Evolutionary conservation across 2,797 vertebrate species (phyloP).

Genomic region (Helostoma temminkii): DNA sequence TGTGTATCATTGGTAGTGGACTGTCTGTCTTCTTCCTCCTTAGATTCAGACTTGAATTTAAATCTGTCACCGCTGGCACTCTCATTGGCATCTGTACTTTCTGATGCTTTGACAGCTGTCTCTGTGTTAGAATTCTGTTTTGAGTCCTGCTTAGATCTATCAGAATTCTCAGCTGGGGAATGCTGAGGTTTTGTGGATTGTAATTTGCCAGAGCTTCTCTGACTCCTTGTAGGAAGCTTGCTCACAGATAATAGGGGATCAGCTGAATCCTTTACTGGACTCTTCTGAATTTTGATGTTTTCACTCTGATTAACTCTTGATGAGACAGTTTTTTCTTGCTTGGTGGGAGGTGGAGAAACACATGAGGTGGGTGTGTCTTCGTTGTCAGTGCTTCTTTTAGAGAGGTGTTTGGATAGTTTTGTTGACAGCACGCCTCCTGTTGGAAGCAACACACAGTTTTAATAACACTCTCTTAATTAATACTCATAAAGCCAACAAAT

Average conservation of each 20-base stretch:
- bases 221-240: constrained; percentile 70
- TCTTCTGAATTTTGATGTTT: constrained; percentile 59
- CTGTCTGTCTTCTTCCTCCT: constrained; percentile 28
- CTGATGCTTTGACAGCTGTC: background rate
- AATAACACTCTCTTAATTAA: no score
- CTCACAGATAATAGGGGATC: constrained; percentile 49
- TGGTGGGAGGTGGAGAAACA: constrained; percentile 55
- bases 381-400: constrained; percentile 58
- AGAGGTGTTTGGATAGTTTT: constrained; percentile 49
- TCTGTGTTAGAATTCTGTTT: constrained; percentile 21
- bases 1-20: constrained; percentile 25
- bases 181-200: constrained; percentile 51
- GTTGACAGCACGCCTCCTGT: constrained; percentile 65
- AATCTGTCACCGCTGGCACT: background rate
- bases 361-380: constrained; percentile 56
- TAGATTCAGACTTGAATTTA: constrained; percentile 9
- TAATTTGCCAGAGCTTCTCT: constrained; percentile 60
- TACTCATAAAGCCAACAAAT: no score
- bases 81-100: constrained; percentile 9
- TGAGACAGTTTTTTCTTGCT: constrained; percentile 61
- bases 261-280: constrained; percentile 53
- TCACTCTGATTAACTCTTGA: constrained; percentile 59
- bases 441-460: constrained; percentile 46
- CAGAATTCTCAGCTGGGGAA: constrained; percentile 27
- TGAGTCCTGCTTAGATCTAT: constrained; percentile 20